These are phyloP conservation scores for Apamea sordens DNA, from an alignment of 2,888 invertebrate species.

Conservation along the genomic window DNA sequence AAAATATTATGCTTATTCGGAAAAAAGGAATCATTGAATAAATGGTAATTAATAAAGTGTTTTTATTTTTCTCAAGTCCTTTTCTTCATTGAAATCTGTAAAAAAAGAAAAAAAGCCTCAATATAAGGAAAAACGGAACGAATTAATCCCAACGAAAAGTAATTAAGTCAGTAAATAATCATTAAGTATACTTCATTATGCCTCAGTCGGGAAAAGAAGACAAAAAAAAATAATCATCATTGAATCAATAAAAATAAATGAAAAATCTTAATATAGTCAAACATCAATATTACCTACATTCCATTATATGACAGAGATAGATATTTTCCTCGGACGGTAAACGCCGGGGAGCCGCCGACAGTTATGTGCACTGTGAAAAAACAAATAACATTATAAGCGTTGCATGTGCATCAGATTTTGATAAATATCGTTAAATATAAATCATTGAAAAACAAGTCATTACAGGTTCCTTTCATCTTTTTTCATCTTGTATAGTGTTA, in stretches of 20 bases:
- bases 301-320: constrained; percentile 4
- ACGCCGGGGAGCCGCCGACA: constrained; percentile 18
- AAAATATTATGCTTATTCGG: constrained; percentile 23
- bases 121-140: background rate
- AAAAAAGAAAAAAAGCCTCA: constrained; percentile 47
- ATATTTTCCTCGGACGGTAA: constrained; percentile 19
- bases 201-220: constrained; percentile 89
- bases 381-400: background rate
- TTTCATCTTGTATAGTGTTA: no score
- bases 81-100: constrained; percentile 63
- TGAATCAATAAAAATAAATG: constrained; percentile 1
- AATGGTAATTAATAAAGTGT: constrained; percentile 21
- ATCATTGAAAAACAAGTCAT: constrained; percentile 40
- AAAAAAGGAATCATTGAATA: constrained; percentile 22
- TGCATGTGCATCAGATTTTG: background rate
- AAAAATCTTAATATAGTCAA: background rate
- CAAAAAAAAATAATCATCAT: constrained; percentile 81
- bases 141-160: background rate
- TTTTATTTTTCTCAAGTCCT: constrained; percentile 29
- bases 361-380: constrained; percentile 51
- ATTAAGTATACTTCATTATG: constrained; percentile 77
- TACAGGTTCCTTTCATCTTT: background rate
- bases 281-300: constrained; percentile 40
- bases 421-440: background rate
- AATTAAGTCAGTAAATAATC: constrained; percentile 43